These are phyloP conservation scores for Luffia ferchaultella DNA, from an alignment of 2,888 invertebrate species.

Conservation along the genomic window DNA sequence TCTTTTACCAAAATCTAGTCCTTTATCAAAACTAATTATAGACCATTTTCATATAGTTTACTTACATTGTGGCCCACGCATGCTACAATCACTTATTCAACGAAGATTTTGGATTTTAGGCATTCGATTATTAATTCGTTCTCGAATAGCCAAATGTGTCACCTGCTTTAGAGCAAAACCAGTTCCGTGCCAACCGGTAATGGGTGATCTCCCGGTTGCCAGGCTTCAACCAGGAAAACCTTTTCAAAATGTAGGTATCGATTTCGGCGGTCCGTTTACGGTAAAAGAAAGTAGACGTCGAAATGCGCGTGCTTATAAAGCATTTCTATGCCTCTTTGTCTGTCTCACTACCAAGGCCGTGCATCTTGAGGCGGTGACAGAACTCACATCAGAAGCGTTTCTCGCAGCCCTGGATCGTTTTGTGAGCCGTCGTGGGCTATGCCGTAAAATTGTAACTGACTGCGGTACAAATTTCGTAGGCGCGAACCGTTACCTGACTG, in stretches of 20 bases:
- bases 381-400: constrained; percentile 17
- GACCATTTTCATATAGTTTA: constrained; percentile 5
- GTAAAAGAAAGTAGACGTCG: constrained; percentile 7
- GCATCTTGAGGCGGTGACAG: constrained; percentile 18
- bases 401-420: constrained; percentile 11
- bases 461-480: constrained; percentile 22
- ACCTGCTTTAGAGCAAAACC: constrained; percentile 6
- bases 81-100: constrained; percentile 4
- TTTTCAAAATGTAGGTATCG: constrained; percentile 12
- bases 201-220: constrained; percentile 12
- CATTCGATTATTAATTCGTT: constrained; percentile 1
- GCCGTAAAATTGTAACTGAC: constrained; percentile 18
- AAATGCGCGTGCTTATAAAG: constrained; percentile 6
- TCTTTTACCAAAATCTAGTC: constrained; percentile 1
- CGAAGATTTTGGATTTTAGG: constrained; percentile 5
- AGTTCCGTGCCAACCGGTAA: constrained; percentile 6
- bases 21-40: neutral
- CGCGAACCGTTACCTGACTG: constrained; percentile 13
- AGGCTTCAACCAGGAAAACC: constrained; percentile 8
- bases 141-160: constrained; percentile 5
- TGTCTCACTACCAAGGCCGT: constrained; percentile 17
- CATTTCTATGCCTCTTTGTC: constrained; percentile 12
- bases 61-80: constrained; percentile 6
- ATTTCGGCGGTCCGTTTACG: constrained; percentile 15
- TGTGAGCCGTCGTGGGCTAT: constrained; percentile 11